A percentile compares a stretch with the other conserved stretches of the same genome.
Conservation (phyloP, 2,797 vertebrate genomes). For the Mus spretus region DNA sequence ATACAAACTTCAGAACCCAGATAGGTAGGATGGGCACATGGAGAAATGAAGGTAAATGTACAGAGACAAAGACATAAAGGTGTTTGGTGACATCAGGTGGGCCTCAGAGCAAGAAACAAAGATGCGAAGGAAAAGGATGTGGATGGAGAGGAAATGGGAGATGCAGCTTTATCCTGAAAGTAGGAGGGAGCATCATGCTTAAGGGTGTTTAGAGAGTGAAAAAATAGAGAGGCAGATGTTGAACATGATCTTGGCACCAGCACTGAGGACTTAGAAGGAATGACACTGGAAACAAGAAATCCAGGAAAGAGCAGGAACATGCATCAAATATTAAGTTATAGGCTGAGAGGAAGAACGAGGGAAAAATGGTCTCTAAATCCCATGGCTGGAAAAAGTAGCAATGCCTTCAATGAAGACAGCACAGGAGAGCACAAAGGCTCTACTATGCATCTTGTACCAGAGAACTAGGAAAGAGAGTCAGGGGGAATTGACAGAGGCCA, state of each 20-base stretch:
- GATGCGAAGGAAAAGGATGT: background rate
- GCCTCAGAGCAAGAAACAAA: background rate
- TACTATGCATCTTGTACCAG: background rate
- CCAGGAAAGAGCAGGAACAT: background rate
- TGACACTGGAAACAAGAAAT: slow-evolving; percentile 18
- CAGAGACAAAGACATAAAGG: background rate
- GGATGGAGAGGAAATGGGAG: background rate
- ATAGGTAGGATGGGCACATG: background rate
- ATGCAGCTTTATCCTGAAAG: background rate
- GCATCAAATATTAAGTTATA: background rate
- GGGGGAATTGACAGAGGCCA: background rate
- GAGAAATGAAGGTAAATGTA: background rate
- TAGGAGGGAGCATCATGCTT: background rate
- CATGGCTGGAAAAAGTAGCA: background rate
- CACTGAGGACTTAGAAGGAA: slow-evolving; percentile 28
- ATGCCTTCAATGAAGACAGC: background rate
- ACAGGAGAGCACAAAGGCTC: background rate
- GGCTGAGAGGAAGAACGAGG: background rate
- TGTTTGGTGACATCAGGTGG: background rate
- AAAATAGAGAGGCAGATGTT: slow-evolving; percentile 2
- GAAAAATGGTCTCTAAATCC: background rate
- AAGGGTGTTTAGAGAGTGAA: background rate
- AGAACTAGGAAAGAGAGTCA: background rate
- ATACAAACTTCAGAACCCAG: background rate
- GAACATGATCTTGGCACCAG: slow-evolving; percentile 25